Conservation (phyloP, 2,888 invertebrate genomes). For the Salticus scenicus region DNA sequence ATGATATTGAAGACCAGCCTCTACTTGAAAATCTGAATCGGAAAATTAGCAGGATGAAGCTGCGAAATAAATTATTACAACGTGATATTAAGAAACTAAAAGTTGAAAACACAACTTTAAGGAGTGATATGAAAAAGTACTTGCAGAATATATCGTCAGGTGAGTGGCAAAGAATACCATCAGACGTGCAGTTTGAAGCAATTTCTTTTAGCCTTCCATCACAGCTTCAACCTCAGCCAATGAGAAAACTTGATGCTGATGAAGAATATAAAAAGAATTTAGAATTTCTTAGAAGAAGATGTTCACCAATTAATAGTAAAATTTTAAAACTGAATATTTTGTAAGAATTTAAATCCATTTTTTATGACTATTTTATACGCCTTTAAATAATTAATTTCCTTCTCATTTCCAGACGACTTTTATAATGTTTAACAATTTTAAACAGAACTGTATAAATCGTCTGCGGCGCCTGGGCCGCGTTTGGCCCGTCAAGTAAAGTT, state of each 20-base stretch:
- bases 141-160: slow-evolving; percentile 38
- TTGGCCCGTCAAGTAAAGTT: too few species aligned
- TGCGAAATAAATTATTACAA: slow-evolving; percentile 35
- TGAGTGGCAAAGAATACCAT: slow-evolving; percentile 40
- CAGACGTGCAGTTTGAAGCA: not conserved
- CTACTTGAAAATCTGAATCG: slow-evolving; percentile 29
- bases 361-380: too few species aligned
- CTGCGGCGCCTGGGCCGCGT: too few species aligned
- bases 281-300: not conserved
- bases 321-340: too few species aligned
- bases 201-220: too few species aligned
- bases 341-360: too few species aligned
- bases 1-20: slow-evolving; percentile 37
- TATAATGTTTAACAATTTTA: too few species aligned
- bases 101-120: slow-evolving; percentile 32
- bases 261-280: not conserved
- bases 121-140: slow-evolving; percentile 59
- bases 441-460: too few species aligned
- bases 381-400: too few species aligned
- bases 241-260: not conserved
- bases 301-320: not conserved
- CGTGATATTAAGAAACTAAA: slow-evolving; percentile 40
- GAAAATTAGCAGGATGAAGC: slow-evolving; percentile 24
- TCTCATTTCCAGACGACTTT: too few species aligned
- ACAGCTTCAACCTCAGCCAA: not conserved